Percentiles rank a stretch among this genome's conserved stretches.
Conservation (phyloP, 1,140 invertebrate genomes). For the Drosophila nikananu region DNA sequence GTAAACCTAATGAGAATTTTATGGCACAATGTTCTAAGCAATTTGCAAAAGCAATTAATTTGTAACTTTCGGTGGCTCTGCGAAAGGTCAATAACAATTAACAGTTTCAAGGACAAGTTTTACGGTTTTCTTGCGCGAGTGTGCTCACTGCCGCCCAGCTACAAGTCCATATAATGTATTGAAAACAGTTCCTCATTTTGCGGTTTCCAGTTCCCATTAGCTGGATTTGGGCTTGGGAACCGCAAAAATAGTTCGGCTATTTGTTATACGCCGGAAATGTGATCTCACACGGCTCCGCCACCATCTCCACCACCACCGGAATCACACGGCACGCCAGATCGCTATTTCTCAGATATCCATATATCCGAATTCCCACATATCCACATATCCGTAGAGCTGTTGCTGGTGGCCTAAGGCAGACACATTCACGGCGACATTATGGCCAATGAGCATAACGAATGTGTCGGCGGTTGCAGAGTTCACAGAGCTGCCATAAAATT, state of each 20-base stretch:
- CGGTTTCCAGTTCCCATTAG: slow-evolving; percentile 38
- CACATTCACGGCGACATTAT: slow-evolving; percentile 36
- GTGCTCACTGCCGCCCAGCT: slow-evolving; percentile 4
- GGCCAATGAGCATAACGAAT: slow-evolving; percentile 59
- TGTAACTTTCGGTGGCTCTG: slow-evolving; percentile 37
- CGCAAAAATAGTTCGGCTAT: slow-evolving; percentile 26
- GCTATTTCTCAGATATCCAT: slow-evolving; percentile 6
- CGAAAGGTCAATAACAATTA: slow-evolving; percentile 61
- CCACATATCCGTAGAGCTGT: not conserved
- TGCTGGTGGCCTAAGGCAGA: slow-evolving; percentile 6
- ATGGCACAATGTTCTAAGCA: slow-evolving; percentile 45
- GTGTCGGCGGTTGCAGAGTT: slow-evolving; percentile 55
- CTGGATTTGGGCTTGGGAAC: slow-evolving; percentile 19
- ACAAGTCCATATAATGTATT: slow-evolving; percentile 8
- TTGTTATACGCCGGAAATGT: slow-evolving; percentile 37
- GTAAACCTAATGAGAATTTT: slow-evolving; percentile 56
- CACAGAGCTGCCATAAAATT: slow-evolving; percentile 72
- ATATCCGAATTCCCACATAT: not conserved
- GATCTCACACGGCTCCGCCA: slow-evolving; percentile 8
- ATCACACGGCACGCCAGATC: slow-evolving; percentile 42
- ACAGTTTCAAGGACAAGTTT: slow-evolving; percentile 42
- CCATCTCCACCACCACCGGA: slow-evolving; percentile 1
- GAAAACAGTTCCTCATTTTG: slow-evolving; percentile 20
- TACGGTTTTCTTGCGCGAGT: slow-evolving; percentile 33
- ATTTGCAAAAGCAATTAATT: slow-evolving; percentile 53